These are phyloP conservation scores for Monochamus alternatus DNA, from an alignment of 2,888 invertebrate species.

Conservation along the genomic window DNA sequence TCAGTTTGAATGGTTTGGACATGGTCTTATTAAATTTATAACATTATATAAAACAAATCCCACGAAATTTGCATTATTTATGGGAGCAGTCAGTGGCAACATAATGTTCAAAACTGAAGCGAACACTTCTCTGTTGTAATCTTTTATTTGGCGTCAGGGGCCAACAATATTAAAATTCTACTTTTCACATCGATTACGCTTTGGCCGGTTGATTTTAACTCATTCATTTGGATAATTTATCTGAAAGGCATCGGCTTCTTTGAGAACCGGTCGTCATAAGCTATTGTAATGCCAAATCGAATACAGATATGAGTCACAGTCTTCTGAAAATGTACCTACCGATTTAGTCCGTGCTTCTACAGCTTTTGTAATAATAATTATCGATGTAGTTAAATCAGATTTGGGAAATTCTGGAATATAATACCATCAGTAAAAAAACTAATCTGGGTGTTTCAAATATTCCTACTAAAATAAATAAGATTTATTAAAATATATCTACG, in stretches of 20 bases:
- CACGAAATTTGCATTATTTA: constrained; percentile 13
- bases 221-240: constrained; percentile 56
- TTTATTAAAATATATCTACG: too few species aligned
- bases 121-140: constrained; percentile 29
- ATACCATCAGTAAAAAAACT: too few species aligned
- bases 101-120: not conserved
- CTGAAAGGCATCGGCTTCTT: constrained; percentile 55
- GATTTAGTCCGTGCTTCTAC: too few species aligned
- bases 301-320: constrained; percentile 49
- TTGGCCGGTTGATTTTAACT: constrained; percentile 58
- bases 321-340: not conserved
- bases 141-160: constrained; percentile 41
- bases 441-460: too few species aligned
- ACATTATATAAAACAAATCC: constrained; percentile 19
- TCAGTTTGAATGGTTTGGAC: not conserved
- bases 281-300: constrained; percentile 54
- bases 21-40: constrained; percentile 24
- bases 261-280: constrained; percentile 50
- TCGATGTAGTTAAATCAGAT: too few species aligned
- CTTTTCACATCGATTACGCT: constrained; percentile 66
- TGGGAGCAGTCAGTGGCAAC: constrained; percentile 14
- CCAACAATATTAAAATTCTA: constrained; percentile 62
- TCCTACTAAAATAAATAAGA: too few species aligned
- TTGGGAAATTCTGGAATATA: too few species aligned
- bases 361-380: too few species aligned